Evolutionary conservation across 2,113 vertebrate genomes (phyloP), one percentile per base, ranked within the genome.

Genomic region (Columbina picui): DNA sequence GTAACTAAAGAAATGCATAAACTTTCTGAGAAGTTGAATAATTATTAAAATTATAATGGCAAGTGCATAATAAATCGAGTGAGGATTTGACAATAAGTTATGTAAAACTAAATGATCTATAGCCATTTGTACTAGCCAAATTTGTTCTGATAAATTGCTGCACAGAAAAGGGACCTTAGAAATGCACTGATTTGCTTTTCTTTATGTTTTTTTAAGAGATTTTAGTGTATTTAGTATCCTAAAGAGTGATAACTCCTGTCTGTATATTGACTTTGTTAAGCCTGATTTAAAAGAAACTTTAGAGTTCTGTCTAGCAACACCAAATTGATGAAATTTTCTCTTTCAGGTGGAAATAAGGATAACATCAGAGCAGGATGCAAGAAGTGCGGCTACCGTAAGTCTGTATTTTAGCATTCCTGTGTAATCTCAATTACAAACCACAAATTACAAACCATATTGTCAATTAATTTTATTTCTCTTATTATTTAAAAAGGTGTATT

Each of bases 381-480:
- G 96, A 99, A 99, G 97, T 99, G 99, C 93, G 99, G 99, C 82
- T 99, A 99, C 96, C 99, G 99, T 99, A 98, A 99, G 99, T 99
- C 96, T 65, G 20, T 64, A 90, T 45, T 47, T 45, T 45, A 45
- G 43, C 18, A 67, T 69, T 78, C 22, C 29, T 76, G 7, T 36
- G 11, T 73, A 45, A 45, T 45, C 43, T 45, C 18, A 45, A 19
- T 45, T 45, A 45, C 43, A 43, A 43, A 43, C 43, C 43, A 43
- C 7, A 43, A 43, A 43, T 43, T 43, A 43, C 19, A 65, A 14
- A 64, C 20, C 1, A 0, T 49, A 41, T 55, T 14, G 53, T 86
- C 5, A 23, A 2, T 74, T 34, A 73, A 22, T n/a, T 11, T 5
- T 73, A 53, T 41, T 86, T 80, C 4, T 38, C 10, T 53, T 78